phyloP scores from a whole-genome alignment of 2,797 vertebrate genomes.

The Somateria mollissima region DNA sequence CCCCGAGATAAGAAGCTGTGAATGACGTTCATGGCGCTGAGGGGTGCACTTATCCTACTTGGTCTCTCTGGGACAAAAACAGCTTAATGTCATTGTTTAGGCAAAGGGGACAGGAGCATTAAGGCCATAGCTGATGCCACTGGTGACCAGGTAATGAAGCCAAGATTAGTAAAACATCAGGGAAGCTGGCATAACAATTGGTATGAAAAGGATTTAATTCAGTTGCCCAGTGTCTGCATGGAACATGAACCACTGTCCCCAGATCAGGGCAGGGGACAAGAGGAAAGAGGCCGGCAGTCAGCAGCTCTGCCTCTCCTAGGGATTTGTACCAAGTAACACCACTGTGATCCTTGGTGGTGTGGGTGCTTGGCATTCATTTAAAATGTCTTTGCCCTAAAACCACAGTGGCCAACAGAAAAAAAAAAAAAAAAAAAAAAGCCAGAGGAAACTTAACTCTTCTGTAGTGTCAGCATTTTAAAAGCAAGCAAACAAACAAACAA shows the following conservation, averaged over 20 bases:
- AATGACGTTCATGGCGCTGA: not conserved
- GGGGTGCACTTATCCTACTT: not conserved
- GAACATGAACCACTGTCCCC: fast-evolving
- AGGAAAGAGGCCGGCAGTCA: not conserved
- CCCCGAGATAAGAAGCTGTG: not conserved
- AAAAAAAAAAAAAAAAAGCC: not conserved
- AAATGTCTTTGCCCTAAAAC: not conserved
- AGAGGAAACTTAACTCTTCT: not conserved
- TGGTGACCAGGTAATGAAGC: not conserved
- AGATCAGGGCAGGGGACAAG: not conserved
- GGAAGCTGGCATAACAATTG: not conserved
- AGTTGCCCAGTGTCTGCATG: not conserved
- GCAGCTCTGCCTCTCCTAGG: fast-evolving
- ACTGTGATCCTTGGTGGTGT: not conserved
- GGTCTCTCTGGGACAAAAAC: not conserved
- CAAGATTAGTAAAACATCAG: not conserved
- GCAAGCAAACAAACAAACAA: not conserved
- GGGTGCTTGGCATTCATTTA: not conserved
- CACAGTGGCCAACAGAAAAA: not conserved
- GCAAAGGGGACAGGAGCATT: not conserved
- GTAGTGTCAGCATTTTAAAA: not conserved
- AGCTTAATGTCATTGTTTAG: not conserved
- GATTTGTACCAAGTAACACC: not conserved
- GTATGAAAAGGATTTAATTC: not conserved
- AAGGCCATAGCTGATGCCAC: not conserved